Conservation (phyloP, 2,113 vertebrate genomes). For the Acinonyx jubatus region DNA sequence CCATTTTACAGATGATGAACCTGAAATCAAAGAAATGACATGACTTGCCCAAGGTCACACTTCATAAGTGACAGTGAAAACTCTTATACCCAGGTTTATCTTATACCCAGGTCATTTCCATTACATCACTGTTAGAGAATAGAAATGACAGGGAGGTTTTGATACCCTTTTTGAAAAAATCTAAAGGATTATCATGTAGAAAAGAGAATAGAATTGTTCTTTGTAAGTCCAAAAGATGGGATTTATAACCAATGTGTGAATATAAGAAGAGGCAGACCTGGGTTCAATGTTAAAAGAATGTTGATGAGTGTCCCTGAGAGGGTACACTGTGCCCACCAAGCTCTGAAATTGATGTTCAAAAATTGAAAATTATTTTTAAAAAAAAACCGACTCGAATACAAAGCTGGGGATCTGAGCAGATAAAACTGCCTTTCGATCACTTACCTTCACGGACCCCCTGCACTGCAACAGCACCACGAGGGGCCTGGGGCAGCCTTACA, state of each 20-base stretch:
- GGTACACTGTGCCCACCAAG: neutral
- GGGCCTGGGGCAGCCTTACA: neutral
- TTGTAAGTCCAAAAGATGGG: neutral
- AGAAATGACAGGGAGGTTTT: neutral
- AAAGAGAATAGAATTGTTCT: neutral
- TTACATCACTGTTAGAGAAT: neutral
- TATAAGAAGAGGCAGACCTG: neutral
- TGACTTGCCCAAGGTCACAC: neutral
- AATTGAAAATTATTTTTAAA: neutral
- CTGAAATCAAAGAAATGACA: constrained; percentile 3
- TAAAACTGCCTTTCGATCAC: neutral
- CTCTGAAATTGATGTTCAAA: neutral
- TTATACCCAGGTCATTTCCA: neutral
- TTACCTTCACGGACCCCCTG: neutral
- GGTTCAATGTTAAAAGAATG: neutral
- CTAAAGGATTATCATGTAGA: neutral
- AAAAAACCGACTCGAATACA: neutral
- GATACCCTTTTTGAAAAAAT: neutral
- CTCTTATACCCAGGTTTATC: neutral
- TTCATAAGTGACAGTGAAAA: neutral
- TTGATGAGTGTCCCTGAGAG: neutral
- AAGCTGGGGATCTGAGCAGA: neutral
- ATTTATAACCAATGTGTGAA: neutral
- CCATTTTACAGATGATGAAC: neutral
- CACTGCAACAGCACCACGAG: neutral